A percentile compares a stretch with the other conserved stretches of the same genome.
Conservation (phyloP, 1,140 invertebrate genomes). For the Anthonomus grandis region DNA sequence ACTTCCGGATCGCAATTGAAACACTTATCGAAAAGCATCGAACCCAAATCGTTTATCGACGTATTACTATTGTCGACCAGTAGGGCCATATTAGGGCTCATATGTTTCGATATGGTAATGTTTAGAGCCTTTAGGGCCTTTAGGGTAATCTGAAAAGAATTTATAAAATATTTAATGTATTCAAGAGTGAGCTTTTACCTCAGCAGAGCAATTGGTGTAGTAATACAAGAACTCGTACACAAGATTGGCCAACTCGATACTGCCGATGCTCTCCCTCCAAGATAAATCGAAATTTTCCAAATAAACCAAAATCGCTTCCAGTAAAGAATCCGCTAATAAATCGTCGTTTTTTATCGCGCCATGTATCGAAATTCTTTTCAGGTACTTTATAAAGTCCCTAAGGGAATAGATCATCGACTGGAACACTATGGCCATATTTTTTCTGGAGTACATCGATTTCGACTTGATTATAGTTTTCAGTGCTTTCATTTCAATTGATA, state of each 20-base stretch:
- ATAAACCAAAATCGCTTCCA: slow-evolving; percentile 19
- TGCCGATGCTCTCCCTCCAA: slow-evolving; percentile 24
- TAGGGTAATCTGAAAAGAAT: slow-evolving; percentile 12
- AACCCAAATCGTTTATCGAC: slow-evolving; percentile 15
- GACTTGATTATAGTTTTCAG: slow-evolving; percentile 19
- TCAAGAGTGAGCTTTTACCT: background rate
- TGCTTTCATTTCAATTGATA: slow-evolving; percentile 14
- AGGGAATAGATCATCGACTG: slow-evolving; percentile 14
- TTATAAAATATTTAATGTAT: background rate
- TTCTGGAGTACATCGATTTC: slow-evolving; percentile 16
- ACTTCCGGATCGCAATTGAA: slow-evolving; percentile 15
- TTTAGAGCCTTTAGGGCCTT: slow-evolving; percentile 17
- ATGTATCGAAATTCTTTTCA: background rate
- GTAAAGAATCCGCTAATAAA: slow-evolving; percentile 7
- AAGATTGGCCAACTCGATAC: slow-evolving; percentile 11
- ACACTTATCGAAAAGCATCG: slow-evolving; percentile 17
- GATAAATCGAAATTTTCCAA: slow-evolving; percentile 24
- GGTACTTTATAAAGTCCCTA: slow-evolving; percentile 17
- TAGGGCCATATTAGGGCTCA: slow-evolving; percentile 24
- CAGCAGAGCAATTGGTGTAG: slow-evolving; percentile 2
- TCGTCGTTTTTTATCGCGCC: slow-evolving; percentile 9
- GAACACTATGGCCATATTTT: slow-evolving; percentile 20
- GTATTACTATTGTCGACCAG: slow-evolving; percentile 14
- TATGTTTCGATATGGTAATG: slow-evolving; percentile 22
- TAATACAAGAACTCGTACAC: slow-evolving; percentile 20